Percentiles rank a stretch among this genome's conserved stretches.
Conservation (phyloP, 2,797 vertebrate species). For the Semotilus atromaculatus region DNA sequence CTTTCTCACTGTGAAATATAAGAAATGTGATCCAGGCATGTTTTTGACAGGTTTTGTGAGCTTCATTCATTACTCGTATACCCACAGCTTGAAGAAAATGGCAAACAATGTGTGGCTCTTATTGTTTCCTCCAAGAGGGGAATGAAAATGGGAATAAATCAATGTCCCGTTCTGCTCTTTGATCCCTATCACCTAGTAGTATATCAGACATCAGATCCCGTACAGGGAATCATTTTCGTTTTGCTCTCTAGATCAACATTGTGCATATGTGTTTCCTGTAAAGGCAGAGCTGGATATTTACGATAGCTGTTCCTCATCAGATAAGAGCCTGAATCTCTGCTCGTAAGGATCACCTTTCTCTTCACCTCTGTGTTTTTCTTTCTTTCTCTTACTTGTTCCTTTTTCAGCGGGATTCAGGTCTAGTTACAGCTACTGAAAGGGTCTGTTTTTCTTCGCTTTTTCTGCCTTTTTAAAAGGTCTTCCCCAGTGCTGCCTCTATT, state of each 20-base stretch:
- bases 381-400: slow-evolving; percentile 24
- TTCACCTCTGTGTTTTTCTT: slow-evolving; percentile 42
- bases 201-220: slow-evolving; percentile 36
- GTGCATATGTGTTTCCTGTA: slow-evolving; percentile 53
- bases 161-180: slow-evolving; percentile 13
- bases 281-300: slow-evolving; percentile 56
- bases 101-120: not conserved
- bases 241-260: slow-evolving; percentile 35
- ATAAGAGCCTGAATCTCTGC: slow-evolving; percentile 48
- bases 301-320: slow-evolving; percentile 55
- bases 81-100: slow-evolving; percentile 1
- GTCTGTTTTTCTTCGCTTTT: slow-evolving; percentile 7
- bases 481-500: not conserved
- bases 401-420: slow-evolving; percentile 30
- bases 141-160: slow-evolving; percentile 16
- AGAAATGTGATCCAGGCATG: not conserved
- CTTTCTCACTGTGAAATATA: not conserved
- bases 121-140: slow-evolving; percentile 24
- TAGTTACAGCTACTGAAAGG: slow-evolving; percentile 47
- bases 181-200: slow-evolving; percentile 27
- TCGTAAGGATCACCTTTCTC: slow-evolving; percentile 50
- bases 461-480: slow-evolving; percentile 25
- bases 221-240: slow-evolving; percentile 26
- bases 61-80: not conserved
- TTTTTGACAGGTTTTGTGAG: slow-evolving; percentile 3